Conservation (phyloP, 2,113 vertebrate genomes). For the Progne subis region DNA sequence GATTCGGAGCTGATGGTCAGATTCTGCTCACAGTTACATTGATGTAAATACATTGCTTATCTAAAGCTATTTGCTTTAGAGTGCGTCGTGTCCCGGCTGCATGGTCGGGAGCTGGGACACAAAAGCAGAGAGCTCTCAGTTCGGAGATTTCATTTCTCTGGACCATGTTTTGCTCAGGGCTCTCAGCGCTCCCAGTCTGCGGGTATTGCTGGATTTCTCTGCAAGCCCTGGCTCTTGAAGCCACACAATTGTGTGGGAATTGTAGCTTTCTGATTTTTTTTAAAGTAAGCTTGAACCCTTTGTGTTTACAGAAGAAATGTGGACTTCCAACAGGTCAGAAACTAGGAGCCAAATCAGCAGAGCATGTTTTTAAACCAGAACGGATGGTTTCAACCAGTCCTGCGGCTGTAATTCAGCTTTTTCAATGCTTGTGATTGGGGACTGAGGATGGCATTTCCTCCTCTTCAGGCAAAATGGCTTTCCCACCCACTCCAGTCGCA, state of each 20-base stretch:
- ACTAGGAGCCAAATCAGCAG: background rate
- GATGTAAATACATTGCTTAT: background rate
- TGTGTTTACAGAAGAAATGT: background rate
- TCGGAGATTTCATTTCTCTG: background rate
- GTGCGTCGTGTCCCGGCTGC: background rate
- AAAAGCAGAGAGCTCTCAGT: background rate
- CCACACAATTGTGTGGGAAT: background rate
- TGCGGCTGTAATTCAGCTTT: background rate
- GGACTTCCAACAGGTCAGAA: background rate
- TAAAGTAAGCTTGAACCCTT: background rate
- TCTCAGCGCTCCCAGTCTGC: fast-evolving
- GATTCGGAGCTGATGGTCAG: background rate
- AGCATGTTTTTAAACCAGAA: background rate
- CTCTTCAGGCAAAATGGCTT: background rate
- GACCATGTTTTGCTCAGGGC: background rate
- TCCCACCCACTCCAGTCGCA: background rate
- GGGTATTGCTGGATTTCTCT: background rate
- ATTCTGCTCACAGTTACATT: background rate
- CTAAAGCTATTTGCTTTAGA: background rate
- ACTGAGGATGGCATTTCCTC: conserved; percentile 6
- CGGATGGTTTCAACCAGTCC: background rate
- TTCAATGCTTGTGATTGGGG: background rate
- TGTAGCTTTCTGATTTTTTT: background rate
- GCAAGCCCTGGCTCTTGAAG: background rate
- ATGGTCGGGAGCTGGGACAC: fast-evolving